Evolutionary conservation across 2,888 invertebrate genomes (phyloP), one percentile per base, ranked within the genome.

Genomic region (Yponomeuta malinellus): DNA sequence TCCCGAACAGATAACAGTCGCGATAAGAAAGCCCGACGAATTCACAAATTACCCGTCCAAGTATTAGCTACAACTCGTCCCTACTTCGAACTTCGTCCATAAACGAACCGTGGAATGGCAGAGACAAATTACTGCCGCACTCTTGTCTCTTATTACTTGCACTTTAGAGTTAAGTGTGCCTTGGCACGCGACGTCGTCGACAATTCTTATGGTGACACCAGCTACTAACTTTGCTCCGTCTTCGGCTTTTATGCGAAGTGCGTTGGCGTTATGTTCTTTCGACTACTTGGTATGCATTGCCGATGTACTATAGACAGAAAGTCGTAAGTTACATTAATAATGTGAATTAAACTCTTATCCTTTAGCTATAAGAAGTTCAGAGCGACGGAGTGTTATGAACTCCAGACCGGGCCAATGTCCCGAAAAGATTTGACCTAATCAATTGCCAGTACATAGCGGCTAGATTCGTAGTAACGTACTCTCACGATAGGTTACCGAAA

Each of bases 121-220:
- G 52, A 59, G 52, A 59, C 52, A 65, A 64, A 65, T 65, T 65
- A 65, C 65, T 65, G 65, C 65, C 37, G 33, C 15, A n/a, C 67
- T 37, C 67, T 67, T 43, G 67, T 37, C 33, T 37, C 67, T 67
- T 67, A 67, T 67, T 67, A n/a, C 67, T 37, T 67, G 33, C 67
- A 37, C 67, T 67, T 12, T n/a, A 37, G 29, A 67, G 37, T 37
- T 37, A 37, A 67, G 67, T 67, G 67, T 67, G 43, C 37, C n/a
- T 33, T 67, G 33, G 31, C 67, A 67, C 67, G 67, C 67, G 43
- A 37, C 37, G 12, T n/a, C 37, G 37, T 15, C 33, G 67, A 37
- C 10, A 10, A 67, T n/a, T 67, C 52, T 65, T 65, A 65, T 33
- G 65, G 65, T 65, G 65, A 65, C 65, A 65, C 31, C 31, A 33